phyloP scores from a whole-genome alignment of 2,797 vertebrate species.

The Aplochiton taeniatus region DNA sequence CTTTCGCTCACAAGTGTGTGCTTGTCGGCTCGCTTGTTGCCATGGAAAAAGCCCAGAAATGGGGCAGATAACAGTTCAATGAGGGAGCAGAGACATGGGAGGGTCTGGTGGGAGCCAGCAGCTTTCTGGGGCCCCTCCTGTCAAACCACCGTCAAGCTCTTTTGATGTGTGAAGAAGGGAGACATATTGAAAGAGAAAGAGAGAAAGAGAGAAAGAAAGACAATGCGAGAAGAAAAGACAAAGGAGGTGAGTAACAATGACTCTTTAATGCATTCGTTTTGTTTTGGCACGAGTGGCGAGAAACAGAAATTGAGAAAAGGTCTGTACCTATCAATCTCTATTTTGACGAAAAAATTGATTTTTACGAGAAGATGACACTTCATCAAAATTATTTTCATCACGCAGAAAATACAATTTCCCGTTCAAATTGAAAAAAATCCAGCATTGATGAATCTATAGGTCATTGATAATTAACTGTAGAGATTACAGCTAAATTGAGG shows the following conservation, averaged over 20 bases:
- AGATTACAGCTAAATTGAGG: constrained; percentile 42
- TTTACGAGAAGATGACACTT: not conserved
- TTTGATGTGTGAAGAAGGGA: constrained; percentile 68
- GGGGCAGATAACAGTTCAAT: constrained; percentile 77
- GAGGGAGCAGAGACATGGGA: constrained; percentile 71
- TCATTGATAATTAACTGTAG: constrained; percentile 55
- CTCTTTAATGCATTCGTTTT: not conserved
- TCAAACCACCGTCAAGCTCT: constrained; percentile 70
- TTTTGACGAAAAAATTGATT: not conserved
- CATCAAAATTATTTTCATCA: too few species aligned
- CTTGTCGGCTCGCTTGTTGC: constrained; percentile 66
- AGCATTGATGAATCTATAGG: constrained; percentile 62
- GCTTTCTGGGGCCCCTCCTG: constrained; percentile 72
- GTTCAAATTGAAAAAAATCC: constrained; percentile 5
- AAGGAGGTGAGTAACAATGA: constrained; percentile 8
- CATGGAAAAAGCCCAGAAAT: constrained; percentile 76
- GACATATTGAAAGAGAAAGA: constrained; percentile 26
- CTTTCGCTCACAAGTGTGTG: constrained; percentile 47
- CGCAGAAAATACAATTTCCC: too few species aligned
- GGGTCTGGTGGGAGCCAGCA: constrained; percentile 65
- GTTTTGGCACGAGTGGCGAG: not conserved
- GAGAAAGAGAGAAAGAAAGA: constrained; percentile 25
- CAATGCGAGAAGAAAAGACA: constrained; percentile 31
- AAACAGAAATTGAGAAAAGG: not conserved
- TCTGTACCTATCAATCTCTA: not conserved